phyloP scores from a whole-genome alignment of 2,797 vertebrate genomes.

The Carcharodon carcharias region DNA sequence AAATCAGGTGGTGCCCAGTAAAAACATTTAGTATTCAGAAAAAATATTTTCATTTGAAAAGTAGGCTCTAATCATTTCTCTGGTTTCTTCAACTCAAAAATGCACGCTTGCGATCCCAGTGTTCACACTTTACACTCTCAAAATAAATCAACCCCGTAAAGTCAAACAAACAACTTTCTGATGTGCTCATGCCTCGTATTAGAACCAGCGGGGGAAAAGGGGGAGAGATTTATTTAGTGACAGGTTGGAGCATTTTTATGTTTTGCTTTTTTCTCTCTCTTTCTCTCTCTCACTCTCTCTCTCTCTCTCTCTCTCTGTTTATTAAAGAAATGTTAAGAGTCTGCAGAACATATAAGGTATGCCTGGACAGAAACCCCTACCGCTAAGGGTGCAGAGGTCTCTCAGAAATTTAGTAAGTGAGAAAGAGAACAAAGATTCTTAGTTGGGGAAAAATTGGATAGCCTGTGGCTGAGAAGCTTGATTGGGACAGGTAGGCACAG shows the following conservation, averaged over 20 bases:
- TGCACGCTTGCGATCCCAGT: not conserved
- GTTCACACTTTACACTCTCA: conserved; percentile 33
- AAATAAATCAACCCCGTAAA: conserved; percentile 34
- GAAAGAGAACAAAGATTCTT: conserved; percentile 75
- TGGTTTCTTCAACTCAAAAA: conserved; percentile 29
- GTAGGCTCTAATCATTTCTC: conserved; percentile 35
- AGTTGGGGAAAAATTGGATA: conserved; percentile 62
- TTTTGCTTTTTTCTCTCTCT: conserved; percentile 53
- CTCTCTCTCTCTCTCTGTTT: conserved; percentile 46
- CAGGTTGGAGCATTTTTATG: conserved; percentile 60
- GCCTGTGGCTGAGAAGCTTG: conserved; percentile 70
- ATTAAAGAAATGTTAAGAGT: conserved; percentile 66
- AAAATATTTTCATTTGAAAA: conserved; percentile 34
- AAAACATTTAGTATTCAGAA: conserved; percentile 34
- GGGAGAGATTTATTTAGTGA: conserved; percentile 61
- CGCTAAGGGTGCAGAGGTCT: conserved; percentile 66
- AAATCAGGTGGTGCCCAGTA: conserved; percentile 32
- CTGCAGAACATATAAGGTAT: conserved; percentile 56
- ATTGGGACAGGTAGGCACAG: conserved; percentile 79
- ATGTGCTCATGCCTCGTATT: conserved; percentile 11
- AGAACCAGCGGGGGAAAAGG: not conserved
- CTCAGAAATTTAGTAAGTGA: conserved; percentile 72
- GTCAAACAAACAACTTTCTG: conserved; percentile 38
- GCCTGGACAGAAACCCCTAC: conserved; percentile 58
- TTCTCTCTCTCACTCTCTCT: conserved; percentile 29